Evolutionary conservation across 2,113 vertebrate species (phyloP).

Genomic region (Cyphomyrus plagiostoma): DNA sequence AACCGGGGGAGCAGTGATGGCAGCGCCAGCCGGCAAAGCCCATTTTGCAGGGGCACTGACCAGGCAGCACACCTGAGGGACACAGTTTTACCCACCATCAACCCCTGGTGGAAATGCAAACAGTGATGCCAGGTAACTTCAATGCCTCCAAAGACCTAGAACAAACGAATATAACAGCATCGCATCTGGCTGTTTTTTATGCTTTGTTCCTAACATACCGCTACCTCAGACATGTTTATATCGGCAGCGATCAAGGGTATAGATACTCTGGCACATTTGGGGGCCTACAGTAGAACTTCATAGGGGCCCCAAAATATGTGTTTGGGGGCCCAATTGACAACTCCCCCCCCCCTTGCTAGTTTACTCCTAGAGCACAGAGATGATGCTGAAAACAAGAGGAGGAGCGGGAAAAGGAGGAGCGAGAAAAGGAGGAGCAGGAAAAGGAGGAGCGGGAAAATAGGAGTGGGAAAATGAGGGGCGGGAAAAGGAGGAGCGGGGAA

Average conservation of each 20-base stretch:
- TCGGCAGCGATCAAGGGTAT: background rate
- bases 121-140: background rate
- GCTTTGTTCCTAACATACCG: background rate
- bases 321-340: background rate
- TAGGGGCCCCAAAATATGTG: background rate
- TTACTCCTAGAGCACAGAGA: background rate
- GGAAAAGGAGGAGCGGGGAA: background rate
- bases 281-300: background rate
- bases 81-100: background rate
- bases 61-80: constrained; percentile 61
- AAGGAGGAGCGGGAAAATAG: background rate
- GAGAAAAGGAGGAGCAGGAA: no score
- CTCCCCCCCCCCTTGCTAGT: background rate
- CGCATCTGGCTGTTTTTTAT: background rate
- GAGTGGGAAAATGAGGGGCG: background rate
- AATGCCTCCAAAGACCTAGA: background rate
- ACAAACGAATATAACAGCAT: background rate
- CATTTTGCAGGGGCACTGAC: constrained; percentile 79
- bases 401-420: background rate
- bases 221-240: background rate
- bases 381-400: background rate
- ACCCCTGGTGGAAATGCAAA: background rate
- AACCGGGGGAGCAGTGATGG: constrained; percentile 77
- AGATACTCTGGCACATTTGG: background rate
- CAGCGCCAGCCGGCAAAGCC: constrained; percentile 77